Evolutionary conservation across 2,888 invertebrate species (phyloP).

Genomic region (Drosophila planitibia): DNA sequence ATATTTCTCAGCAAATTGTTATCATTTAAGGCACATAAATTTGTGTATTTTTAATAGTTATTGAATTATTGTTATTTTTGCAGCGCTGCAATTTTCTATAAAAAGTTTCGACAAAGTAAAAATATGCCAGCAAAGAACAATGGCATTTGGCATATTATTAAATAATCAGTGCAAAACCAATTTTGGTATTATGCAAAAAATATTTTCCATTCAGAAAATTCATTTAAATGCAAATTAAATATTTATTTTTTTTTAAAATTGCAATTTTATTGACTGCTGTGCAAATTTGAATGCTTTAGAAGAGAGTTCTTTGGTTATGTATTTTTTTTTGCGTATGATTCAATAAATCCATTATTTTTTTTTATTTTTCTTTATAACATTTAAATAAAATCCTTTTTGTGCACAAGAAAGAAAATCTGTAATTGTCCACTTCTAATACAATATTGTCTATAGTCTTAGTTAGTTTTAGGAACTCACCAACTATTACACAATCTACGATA

Average conservation of each 20-base stretch:
- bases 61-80: conserved; percentile 17
- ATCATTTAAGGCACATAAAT: conserved; percentile 14
- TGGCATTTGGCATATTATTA: conserved; percentile 13
- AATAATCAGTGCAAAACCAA: neutral
- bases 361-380: conserved; percentile 16
- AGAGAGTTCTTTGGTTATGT: conserved; percentile 21
- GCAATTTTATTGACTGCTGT: neutral
- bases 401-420: no score
- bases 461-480: neutral
- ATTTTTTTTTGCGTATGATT: conserved; percentile 52
- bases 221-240: neutral
- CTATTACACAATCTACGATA: neutral
- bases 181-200: neutral
- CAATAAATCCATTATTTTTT: conserved; percentile 46
- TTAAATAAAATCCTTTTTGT: neutral
- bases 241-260: no score
- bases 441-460: neutral
- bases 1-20: conserved; percentile 7
- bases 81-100: conserved; percentile 9
- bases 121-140: conserved; percentile 15
- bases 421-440: neutral
- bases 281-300: conserved; percentile 12
- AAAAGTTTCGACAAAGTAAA: conserved; percentile 27
- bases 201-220: neutral
- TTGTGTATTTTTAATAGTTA: conserved; percentile 14